Conservation (phyloP, 2,113 vertebrate genomes). For the Alouatta palliata region DNA sequence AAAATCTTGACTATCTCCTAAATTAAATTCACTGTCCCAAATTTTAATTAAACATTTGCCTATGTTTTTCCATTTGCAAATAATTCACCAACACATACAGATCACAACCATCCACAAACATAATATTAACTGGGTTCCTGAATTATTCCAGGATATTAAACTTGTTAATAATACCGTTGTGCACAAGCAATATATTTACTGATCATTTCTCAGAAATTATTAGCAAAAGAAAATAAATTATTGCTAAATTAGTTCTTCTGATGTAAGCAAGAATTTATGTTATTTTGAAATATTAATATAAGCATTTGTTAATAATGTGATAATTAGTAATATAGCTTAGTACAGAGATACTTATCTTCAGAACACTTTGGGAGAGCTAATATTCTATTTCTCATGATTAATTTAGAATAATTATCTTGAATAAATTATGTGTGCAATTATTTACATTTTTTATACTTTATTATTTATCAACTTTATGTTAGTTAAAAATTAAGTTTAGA, state of each 20-base stretch:
- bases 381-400: neutral
- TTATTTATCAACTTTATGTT: neutral
- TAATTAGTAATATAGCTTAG: neutral
- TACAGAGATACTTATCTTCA: neutral
- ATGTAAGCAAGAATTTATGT: neutral
- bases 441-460: neutral
- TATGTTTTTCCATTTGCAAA: neutral
- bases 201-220: neutral
- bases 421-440: neutral
- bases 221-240: neutral
- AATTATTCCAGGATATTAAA: neutral
- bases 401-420: neutral
- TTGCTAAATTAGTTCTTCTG: neutral
- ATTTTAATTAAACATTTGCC: neutral
- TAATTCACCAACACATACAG: neutral
- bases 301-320: neutral
- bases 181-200: neutral
- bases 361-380: neutral
- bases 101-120: neutral
- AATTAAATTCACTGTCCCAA: neutral
- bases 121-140: neutral
- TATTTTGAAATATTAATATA: neutral
- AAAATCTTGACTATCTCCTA: neutral
- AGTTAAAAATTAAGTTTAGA: neutral
- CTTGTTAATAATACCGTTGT: neutral